These are phyloP conservation scores for Sylvietta virens DNA, from an alignment of 2,113 vertebrate genomes.

Conservation along the genomic window DNA sequence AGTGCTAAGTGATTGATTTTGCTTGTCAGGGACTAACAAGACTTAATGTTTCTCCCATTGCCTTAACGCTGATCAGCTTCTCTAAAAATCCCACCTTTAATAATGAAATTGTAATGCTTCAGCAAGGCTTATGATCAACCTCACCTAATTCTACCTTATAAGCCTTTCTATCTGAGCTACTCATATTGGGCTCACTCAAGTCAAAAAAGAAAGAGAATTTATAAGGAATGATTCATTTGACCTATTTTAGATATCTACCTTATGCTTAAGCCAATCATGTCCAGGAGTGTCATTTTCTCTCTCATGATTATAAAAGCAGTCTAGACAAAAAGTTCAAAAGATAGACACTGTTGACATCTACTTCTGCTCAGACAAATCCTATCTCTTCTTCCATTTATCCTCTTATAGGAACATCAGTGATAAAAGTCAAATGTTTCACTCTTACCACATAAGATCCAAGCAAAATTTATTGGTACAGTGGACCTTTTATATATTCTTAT, in stretches of 20 bases:
- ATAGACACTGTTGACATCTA: neutral
- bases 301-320: neutral
- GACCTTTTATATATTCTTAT: neutral
- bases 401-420: neutral
- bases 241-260: neutral
- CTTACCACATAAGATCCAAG: neutral
- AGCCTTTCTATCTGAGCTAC: neutral
- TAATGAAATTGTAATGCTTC: neutral
- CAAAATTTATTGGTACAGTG: neutral
- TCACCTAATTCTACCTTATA: neutral
- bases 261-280: neutral
- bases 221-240: neutral
- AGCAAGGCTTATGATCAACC: neutral
- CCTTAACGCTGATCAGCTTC: neutral
- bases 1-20: neutral
- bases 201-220: neutral
- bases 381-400: neutral
- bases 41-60: neutral
- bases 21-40: neutral
- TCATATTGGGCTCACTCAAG: neutral
- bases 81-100: neutral
- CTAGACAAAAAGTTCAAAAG: neutral
- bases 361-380: neutral
- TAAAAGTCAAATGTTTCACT: neutral
- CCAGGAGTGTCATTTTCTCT: neutral